Conservation (phyloP, 2,113 vertebrate species). For the Oreochromis spilurus region DNA sequence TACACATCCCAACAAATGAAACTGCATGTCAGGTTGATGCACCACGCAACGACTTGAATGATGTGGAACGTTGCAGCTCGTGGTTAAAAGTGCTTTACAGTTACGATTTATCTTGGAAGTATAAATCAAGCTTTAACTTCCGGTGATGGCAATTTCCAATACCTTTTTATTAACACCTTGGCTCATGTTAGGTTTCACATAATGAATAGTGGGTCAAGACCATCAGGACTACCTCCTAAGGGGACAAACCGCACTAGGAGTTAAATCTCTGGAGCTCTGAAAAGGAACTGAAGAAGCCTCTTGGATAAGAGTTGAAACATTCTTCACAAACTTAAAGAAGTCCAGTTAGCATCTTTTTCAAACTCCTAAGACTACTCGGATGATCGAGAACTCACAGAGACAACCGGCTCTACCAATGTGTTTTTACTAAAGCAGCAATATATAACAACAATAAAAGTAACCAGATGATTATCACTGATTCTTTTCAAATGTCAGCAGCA, state of each 20-base stretch:
- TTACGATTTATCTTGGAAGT: rapidly evolving
- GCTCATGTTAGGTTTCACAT: not conserved
- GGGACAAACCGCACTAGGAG: not conserved
- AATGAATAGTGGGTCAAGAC: not conserved
- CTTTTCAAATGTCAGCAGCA: not conserved
- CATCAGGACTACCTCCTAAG: not conserved
- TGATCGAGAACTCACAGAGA: not conserved
- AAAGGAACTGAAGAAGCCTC: not conserved
- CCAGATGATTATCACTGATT: not conserved
- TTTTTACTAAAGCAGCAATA: not conserved
- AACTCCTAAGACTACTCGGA: not conserved
- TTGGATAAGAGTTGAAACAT: not conserved
- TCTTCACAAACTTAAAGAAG: not conserved
- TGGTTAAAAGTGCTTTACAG: not conserved
- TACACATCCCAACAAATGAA: not conserved
- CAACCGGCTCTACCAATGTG: not conserved
- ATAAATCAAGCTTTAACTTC: not conserved
- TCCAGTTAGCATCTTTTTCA: not conserved
- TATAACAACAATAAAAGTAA: not conserved
- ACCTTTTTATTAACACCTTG: not conserved
- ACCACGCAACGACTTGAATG: rapidly evolving
- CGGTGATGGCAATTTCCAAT: rapidly evolving
- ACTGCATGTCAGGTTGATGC: not conserved
- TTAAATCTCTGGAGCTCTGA: not conserved
- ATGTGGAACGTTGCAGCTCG: not conserved